Conservation (phyloP, 1,140 invertebrate species). For the Halictus rubicundus region DNA sequence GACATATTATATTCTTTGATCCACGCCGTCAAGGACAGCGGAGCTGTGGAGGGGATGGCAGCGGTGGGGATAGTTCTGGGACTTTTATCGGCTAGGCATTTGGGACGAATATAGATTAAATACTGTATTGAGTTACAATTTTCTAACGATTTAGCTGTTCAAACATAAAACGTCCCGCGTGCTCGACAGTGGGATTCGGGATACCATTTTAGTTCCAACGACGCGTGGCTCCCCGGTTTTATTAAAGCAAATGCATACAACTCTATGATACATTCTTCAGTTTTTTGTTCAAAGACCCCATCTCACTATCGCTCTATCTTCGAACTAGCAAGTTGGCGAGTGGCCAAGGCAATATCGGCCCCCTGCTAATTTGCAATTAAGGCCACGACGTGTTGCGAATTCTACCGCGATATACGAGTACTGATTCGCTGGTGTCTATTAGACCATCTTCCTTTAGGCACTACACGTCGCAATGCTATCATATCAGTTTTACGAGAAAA, state of each 20-base stretch:
- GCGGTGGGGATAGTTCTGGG: no score
- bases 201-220: neutral
- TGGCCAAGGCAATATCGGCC: conserved; percentile 53
- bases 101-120: no score
- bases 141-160: no score
- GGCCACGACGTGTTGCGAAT: conserved; percentile 55
- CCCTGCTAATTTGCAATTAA: conserved; percentile 63
- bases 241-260: neutral
- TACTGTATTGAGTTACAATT: no score
- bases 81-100: no score
- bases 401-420: conserved; percentile 17
- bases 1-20: no score
- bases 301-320: conserved; percentile 6
- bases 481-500: conserved; percentile 11
- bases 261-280: neutral
- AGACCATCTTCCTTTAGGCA: neutral
- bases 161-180: no score
- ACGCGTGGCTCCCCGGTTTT: neutral
- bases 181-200: no score
- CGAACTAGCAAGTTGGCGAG: conserved; percentile 34
- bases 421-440: conserved; percentile 15
- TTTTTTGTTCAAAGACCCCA: conserved; percentile 9
- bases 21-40: no score
- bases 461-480: neutral
- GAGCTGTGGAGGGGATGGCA: no score